These are phyloP conservation scores for Camponotus fellah DNA, from an alignment of 2,888 invertebrate species.

Conservation along the genomic window DNA sequence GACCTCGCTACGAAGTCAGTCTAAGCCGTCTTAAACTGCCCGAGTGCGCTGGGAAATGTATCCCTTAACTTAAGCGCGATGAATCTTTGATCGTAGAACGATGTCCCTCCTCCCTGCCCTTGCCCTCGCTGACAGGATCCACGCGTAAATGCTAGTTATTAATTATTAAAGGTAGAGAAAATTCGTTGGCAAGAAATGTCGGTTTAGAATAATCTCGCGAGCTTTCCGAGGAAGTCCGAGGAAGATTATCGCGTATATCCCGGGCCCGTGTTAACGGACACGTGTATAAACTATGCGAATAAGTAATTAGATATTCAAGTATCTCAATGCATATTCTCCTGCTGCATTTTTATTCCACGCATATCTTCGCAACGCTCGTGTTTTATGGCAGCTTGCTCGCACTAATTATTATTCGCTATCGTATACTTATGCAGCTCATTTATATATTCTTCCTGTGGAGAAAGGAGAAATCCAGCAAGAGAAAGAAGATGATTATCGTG, in stretches of 20 bases:
- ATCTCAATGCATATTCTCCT: background rate
- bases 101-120: conserved; percentile 7
- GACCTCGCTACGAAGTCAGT: conserved; percentile 54
- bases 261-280: conserved; percentile 29
- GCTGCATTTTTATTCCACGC: conserved; percentile 8
- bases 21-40: conserved; percentile 65
- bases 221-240: conserved; percentile 9
- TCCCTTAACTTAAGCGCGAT: conserved; percentile 54
- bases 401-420: conserved; percentile 22
- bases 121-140: conserved; percentile 29
- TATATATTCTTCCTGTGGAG: background rate
- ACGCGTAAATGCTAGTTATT: conserved; percentile 40
- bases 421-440: background rate
- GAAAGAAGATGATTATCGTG: background rate
- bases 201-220: conserved; percentile 18
- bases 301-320: conserved; percentile 36
- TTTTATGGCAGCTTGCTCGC: background rate
- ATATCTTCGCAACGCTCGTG: background rate
- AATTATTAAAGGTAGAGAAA: conserved; percentile 44
- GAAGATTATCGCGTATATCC: conserved; percentile 61
- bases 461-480: background rate
- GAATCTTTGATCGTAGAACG: conserved; percentile 60
- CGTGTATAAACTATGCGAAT: conserved; percentile 56
- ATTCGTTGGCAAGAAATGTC: conserved; percentile 17
- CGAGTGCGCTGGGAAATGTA: conserved; percentile 53